Base-by-base conservation (phyloP, 2,888 invertebrate genomes). In the Hemithea aestivaria region DNA sequence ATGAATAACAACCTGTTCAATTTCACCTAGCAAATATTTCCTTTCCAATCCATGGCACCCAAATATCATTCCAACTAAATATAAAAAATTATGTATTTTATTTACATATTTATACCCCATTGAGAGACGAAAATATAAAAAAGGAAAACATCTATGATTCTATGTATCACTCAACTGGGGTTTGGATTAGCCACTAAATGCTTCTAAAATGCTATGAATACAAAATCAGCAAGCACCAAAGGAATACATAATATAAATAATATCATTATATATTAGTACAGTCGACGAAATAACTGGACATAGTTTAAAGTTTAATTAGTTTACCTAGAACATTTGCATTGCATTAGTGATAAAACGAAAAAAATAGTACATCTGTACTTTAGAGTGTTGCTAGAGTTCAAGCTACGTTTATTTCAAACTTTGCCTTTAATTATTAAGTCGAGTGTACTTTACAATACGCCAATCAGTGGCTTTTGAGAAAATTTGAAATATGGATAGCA, bases 201-300 rank as follows among this genome's bases (percentile, higher is more conserved):
- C 83, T 5, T 73, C 74, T 77, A 80, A 81, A 83, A 84, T 84
- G 83, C 83, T 74, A 77, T 40, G 60, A 60, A 56, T 56, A 58
- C 57, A 40, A 60, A 59, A 68, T 32, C 21, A 62, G 62, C 44
- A 66, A 80, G 82, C 84, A 82, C 84, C 81, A 67, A 61, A 16
- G 5, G 16, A 58, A 53, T 62, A 56, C 51, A 49, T 7, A 12
- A 23, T 8, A 23, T 23, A 23, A 23, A 5, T 16, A 16, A 16
- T 16, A 16, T 16, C 16, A 16, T 16, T 4, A 16, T n/a, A n/a
- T n/a, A n/a, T n/a, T n/a, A n/a, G n/a, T n/a, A n/a, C n/a, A n/a
- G n/a, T n/a, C n/a, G n/a, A n/a, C n/a, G n/a, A n/a, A n/a, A n/a
- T n/a, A n/a, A n/a, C n/a, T n/a, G n/a, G n/a, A n/a, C n/a, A n/a